Conservation (phyloP, 2,113 vertebrate genomes). For the Podarcis muralis region DNA sequence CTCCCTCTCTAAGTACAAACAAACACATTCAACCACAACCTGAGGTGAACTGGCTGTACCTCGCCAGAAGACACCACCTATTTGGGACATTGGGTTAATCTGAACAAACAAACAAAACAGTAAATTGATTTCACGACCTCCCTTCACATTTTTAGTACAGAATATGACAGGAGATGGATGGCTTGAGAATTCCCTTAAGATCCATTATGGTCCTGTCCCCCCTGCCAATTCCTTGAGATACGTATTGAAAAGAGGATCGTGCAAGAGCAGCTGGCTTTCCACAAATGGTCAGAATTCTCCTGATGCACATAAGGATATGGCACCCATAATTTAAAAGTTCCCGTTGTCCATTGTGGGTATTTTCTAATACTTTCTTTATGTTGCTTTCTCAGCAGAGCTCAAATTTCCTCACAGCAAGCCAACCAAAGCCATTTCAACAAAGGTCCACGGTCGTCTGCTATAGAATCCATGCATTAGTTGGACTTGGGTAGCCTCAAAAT, state of each 20-base stretch:
- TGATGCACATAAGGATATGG: background rate
- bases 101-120: background rate
- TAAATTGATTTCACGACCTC: conserved; percentile 19
- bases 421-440: background rate
- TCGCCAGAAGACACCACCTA: conserved; percentile 27
- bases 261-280: background rate
- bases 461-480: background rate
- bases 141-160: background rate
- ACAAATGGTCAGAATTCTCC: background rate
- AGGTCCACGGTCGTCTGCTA: background rate
- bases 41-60: conserved; percentile 51
- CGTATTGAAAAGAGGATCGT: fast-evolving
- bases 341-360: background rate
- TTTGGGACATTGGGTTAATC: background rate
- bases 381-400: background rate
- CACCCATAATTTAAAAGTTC: background rate
- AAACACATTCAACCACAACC: conserved; percentile 60
- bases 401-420: background rate
- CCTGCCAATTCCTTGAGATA: background rate
- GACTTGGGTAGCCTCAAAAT: background rate
- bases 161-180: background rate
- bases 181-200: background rate
- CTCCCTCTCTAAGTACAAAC: conserved; percentile 55
- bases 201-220: background rate
- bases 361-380: background rate